A percentile compares a stretch with the other conserved stretches of the same genome.
Evolutionary conservation across 2,797 vertebrate genomes (phyloP).

Genomic region (Cossypha caffra): DNA sequence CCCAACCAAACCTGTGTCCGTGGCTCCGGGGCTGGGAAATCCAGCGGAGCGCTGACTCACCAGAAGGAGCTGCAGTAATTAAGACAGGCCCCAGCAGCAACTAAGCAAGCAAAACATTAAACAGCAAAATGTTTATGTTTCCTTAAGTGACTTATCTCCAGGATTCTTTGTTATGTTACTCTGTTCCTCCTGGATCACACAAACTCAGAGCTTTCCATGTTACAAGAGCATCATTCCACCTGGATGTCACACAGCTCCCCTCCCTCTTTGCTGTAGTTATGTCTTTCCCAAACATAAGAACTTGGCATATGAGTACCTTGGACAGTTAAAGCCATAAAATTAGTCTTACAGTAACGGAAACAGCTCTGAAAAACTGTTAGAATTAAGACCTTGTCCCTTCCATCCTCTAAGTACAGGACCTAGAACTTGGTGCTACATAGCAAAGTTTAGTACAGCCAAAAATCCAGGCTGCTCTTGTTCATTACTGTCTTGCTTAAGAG

Average conservation of each 20-base stretch:
- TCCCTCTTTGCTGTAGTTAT: not conserved
- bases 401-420: not conserved
- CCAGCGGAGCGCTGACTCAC: constrained; percentile 11
- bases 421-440: not conserved
- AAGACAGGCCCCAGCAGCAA: constrained; percentile 40
- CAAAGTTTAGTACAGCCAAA: not conserved
- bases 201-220: not conserved
- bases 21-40: constrained; percentile 61
- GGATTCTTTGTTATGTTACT: not conserved
- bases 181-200: not conserved
- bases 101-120: constrained; percentile 7
- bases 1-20: not conserved
- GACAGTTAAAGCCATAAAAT: not conserved
- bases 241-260: not conserved
- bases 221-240: not conserved
- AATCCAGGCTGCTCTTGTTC: not conserved
- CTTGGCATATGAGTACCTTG: not conserved
- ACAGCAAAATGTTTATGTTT: constrained; percentile 2
- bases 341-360: not conserved
- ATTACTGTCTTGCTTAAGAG: not conserved
- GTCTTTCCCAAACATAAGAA: not conserved
- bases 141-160: constrained; percentile 16
- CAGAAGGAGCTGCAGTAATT: constrained; percentile 15
- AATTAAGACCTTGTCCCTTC: not conserved
- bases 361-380: not conserved